Conservation (phyloP, 2,888 invertebrate species). For the Rhagium mordax region DNA sequence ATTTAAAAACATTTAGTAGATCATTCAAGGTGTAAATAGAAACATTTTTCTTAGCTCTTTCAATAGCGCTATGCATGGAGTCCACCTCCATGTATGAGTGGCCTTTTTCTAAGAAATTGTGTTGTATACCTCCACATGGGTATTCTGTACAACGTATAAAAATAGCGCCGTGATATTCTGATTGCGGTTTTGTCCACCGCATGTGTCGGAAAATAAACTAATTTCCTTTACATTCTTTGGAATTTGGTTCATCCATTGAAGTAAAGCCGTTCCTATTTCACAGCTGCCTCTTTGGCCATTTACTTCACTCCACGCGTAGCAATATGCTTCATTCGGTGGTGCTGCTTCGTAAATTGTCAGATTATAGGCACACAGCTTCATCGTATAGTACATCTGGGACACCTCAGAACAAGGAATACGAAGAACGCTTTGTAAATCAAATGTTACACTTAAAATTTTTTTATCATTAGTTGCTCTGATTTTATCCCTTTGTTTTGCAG, state of each 20-base stretch:
- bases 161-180: slow-evolving; percentile 27
- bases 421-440: background rate
- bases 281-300: slow-evolving; percentile 6
- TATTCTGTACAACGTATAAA: slow-evolving; percentile 30
- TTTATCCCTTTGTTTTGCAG: background rate
- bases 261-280: background rate
- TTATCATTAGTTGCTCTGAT: background rate
- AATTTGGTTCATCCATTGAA: background rate
- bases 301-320: slow-evolving; percentile 9
- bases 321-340: slow-evolving; percentile 2
- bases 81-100: slow-evolving; percentile 36
- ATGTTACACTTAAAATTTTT: background rate
- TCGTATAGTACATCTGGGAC: slow-evolving; percentile 4
- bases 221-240: background rate
- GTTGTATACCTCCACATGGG: slow-evolving; percentile 19
- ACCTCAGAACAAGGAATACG: background rate
- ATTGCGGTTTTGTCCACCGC: background rate
- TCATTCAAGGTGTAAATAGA: slow-evolving; percentile 24
- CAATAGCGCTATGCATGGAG: slow-evolving; percentile 46
- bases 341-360: slow-evolving; percentile 9
- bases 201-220: background rate
- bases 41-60: slow-evolving; percentile 45
- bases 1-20: background rate
- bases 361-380: background rate
- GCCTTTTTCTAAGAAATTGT: slow-evolving; percentile 24